phyloP scores from a whole-genome alignment of 2,113 vertebrate species.

The Ramphastos sulfuratus region DNA sequence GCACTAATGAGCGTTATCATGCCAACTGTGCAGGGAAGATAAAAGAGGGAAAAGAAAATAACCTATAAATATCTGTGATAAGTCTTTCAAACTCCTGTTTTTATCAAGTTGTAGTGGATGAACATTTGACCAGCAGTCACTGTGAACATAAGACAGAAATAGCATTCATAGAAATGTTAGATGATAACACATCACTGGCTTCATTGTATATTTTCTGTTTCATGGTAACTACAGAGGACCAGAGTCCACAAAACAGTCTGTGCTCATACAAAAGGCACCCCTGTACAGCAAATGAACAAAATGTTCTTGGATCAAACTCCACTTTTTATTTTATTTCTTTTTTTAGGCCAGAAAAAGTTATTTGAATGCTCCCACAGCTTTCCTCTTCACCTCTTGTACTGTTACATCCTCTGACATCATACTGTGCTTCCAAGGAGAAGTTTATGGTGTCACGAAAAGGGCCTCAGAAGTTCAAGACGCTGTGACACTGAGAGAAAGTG shows the following conservation, averaged over 20 bases:
- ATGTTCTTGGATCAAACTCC: constrained; percentile 74
- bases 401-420: constrained; percentile 69
- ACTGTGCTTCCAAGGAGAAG: constrained; percentile 64
- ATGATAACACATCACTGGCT: constrained; percentile 75
- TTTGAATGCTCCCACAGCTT: constrained; percentile 76
- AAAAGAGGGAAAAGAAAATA: constrained; percentile 44
- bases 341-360: constrained; percentile 63
- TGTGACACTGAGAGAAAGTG: constrained; percentile 61
- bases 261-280: constrained; percentile 73
- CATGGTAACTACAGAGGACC: constrained; percentile 69
- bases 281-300: constrained; percentile 72
- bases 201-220: constrained; percentile 72
- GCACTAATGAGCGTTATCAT: constrained; percentile 10
- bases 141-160: constrained; percentile 73
- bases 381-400: constrained; percentile 65
- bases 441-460: constrained; percentile 67
- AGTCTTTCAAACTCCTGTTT: constrained; percentile 43
- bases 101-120: constrained; percentile 53
- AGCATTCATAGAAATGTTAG: constrained; percentile 78
- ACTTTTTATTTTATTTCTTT: constrained; percentile 71
- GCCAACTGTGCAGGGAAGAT: constrained; percentile 8
- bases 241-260: constrained; percentile 73
- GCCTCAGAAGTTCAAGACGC: constrained; percentile 57
- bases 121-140: constrained; percentile 55
- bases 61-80: constrained; percentile 55